phyloP scores from a whole-genome alignment of 2,888 invertebrate genomes.

The Holacanthella duospinosa region DNA sequence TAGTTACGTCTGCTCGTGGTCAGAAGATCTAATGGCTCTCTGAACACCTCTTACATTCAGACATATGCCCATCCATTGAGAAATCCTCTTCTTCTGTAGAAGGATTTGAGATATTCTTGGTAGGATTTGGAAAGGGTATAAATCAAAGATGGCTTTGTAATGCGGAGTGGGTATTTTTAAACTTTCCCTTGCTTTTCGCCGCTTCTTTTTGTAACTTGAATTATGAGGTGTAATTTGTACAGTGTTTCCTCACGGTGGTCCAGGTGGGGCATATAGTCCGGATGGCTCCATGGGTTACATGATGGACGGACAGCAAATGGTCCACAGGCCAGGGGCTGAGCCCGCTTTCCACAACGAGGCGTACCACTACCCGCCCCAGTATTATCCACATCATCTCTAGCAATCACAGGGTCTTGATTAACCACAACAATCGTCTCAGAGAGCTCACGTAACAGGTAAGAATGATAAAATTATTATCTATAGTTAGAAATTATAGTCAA shows the following conservation, averaged over 20 bases:
- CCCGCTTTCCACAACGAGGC: conserved; percentile 89
- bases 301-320: conserved; percentile 89
- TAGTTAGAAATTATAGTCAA: neutral
- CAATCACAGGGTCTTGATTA: conserved; percentile 45
- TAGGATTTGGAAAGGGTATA: neutral
- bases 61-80: neutral
- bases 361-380: conserved; percentile 75
- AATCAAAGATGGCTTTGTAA: neutral
- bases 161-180: neutral
- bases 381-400: conserved; percentile 86
- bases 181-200: no score
- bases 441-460: neutral
- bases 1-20: neutral
- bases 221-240: conserved; percentile 39
- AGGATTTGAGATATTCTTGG: neutral
- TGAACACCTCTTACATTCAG: conserved; percentile 31
- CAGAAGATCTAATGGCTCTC: conserved; percentile 30
- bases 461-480: no score
- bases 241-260: conserved; percentile 89
- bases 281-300: conserved; percentile 95
- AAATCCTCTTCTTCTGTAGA: no score
- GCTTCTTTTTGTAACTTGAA: neutral
- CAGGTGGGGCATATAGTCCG: conserved; percentile 90
- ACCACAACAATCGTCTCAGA: neutral
- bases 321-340: conserved; percentile 87